Conservation (phyloP, 2,113 vertebrate species). For the Hippolais icterina region DNA sequence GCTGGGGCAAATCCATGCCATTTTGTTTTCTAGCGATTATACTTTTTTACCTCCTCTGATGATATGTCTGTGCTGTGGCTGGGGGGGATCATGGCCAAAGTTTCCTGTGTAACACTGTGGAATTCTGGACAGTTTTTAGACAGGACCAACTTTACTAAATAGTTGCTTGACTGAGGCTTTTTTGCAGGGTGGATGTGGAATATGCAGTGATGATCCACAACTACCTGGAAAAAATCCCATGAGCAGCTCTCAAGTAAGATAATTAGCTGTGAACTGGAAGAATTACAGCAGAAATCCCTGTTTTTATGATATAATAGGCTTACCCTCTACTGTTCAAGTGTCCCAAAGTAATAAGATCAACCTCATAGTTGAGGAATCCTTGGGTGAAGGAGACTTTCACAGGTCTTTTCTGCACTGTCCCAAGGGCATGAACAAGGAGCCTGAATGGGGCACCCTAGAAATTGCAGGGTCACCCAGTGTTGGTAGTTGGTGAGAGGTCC, state of each 20-base stretch:
- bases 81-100: background rate
- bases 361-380: background rate
- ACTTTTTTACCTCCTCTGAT: background rate
- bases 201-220: background rate
- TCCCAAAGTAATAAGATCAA: background rate
- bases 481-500: background rate
- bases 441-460: background rate
- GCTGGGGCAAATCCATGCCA: background rate
- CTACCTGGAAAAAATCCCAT: background rate
- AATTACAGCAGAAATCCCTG: background rate
- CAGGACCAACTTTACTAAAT: background rate
- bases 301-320: slow-evolving; percentile 1
- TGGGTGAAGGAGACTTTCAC: slow-evolving; percentile 10
- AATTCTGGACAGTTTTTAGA: background rate
- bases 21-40: background rate
- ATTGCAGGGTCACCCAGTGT: background rate
- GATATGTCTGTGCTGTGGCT: background rate
- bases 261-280: background rate
- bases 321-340: background rate
- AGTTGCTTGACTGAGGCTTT: background rate
- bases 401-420: background rate
- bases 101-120: background rate
- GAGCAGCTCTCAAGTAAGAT: background rate
- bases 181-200: background rate
- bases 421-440: background rate